Evolutionary conservation across 2,888 invertebrate genomes (phyloP).

Genomic region (Junonia oenone): DNA sequence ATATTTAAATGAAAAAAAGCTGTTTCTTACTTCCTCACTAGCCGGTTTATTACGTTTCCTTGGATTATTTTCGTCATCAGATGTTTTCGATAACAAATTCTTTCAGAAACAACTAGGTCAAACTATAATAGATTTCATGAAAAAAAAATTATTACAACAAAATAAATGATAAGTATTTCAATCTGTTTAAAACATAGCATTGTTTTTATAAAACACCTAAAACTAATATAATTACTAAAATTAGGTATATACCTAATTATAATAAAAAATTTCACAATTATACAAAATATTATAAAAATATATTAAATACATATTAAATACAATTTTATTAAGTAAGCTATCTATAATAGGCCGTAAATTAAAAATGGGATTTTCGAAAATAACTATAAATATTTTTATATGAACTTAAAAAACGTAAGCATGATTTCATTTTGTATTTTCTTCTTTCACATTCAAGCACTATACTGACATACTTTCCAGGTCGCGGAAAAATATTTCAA

Average conservation of each 20-base stretch:
- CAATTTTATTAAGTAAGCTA: no score
- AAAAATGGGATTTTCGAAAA: no score
- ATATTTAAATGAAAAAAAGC: not conserved
- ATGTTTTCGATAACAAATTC: not conserved
- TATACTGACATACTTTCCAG: conserved; percentile 38
- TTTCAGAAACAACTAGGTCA: conserved; percentile 9
- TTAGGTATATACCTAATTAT: no score
- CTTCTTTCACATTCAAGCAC: conserved; percentile 10
- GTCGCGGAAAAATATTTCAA: conserved; percentile 56
- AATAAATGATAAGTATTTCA: not conserved
- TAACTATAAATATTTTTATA: no score
- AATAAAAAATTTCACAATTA: no score
- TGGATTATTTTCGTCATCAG: conserved; percentile 12
- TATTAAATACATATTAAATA: no score
- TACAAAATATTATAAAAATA: no score
- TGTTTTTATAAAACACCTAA: no score
- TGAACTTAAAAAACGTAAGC: not conserved
- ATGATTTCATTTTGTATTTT: conserved; percentile 8
- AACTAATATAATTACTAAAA: no score
- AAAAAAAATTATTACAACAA: not conserved
- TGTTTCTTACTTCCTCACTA: not conserved
- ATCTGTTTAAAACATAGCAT: not conserved
- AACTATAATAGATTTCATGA: not conserved
- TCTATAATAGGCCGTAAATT: no score
- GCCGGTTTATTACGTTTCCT: conserved; percentile 8